Evolutionary conservation across 2,888 invertebrate genomes (phyloP).

Genomic region (Cryptosula pallasiana): DNA sequence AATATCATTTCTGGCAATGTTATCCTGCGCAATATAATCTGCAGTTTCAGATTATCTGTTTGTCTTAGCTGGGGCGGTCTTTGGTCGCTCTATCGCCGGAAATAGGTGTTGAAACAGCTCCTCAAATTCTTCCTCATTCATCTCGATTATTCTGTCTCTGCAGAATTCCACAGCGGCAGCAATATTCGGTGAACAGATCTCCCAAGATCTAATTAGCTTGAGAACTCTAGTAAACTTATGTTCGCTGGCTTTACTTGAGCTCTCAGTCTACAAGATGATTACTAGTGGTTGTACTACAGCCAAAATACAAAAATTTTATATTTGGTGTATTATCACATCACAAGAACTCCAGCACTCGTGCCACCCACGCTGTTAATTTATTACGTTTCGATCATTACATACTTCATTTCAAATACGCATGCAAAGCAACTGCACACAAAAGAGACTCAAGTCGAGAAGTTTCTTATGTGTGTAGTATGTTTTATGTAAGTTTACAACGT

Average conservation of each 20-base stretch:
- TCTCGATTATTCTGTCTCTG: slow-evolving; percentile 47
- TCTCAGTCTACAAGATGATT: slow-evolving; percentile 40
- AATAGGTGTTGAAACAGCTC: slow-evolving; percentile 48
- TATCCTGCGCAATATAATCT: neutral
- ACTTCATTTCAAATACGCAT: too few relatives aligned
- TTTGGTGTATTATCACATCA: neutral
- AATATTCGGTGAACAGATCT: slow-evolving; percentile 51
- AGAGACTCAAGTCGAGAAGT: too few relatives aligned
- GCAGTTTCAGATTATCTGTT: neutral
- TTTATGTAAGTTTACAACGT: neutral
- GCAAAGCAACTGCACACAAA: too few relatives aligned
- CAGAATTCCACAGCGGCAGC: slow-evolving; percentile 51
- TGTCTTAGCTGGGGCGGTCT: slow-evolving; percentile 37
- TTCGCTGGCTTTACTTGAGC: slow-evolving; percentile 45
- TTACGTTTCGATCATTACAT: too few relatives aligned
- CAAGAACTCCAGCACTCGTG: too few relatives aligned
- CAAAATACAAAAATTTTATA: neutral
- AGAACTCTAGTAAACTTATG: slow-evolving; percentile 49
- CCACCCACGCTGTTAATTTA: neutral
- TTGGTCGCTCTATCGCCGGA: slow-evolving; percentile 42
- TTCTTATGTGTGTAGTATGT: too few relatives aligned
- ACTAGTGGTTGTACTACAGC: neutral
- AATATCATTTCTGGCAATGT: too few relatives aligned
- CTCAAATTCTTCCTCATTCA: slow-evolving; percentile 50
- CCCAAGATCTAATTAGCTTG: slow-evolving; percentile 47